Evolutionary conservation across 2,888 invertebrate genomes (phyloP).

Genomic region (Aphidius colemani): DNA sequence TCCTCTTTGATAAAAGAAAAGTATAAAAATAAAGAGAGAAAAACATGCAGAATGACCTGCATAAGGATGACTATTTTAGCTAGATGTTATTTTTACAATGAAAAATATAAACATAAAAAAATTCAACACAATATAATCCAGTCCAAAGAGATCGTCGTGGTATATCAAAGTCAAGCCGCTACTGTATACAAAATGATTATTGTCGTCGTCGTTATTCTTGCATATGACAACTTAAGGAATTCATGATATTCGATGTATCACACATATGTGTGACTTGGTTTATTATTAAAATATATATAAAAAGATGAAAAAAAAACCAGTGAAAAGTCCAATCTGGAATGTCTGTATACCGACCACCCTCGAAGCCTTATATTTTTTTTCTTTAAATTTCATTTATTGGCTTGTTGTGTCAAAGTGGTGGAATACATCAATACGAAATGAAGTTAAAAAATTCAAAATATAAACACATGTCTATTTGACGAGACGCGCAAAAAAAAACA

Average conservation of each 20-base stretch:
- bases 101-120: no score
- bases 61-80: no score
- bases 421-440: no score
- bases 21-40: conserved; percentile 8
- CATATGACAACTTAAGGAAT: conserved; percentile 5
- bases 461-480: conserved; percentile 2
- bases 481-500: neutral
- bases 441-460: neutral
- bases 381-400: neutral
- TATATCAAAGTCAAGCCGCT: conserved; percentile 15
- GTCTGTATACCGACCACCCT: neutral
- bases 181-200: conserved; percentile 14
- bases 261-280: no score
- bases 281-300: conserved; percentile 8
- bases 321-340: conserved; percentile 7
- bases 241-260: neutral
- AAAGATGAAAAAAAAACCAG: neutral
- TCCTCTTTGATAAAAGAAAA: neutral
- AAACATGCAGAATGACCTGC: no score
- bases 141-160: neutral
- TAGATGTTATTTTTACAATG: no score
- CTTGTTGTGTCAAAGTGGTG: neutral
- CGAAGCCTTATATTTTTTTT: conserved; percentile 4
- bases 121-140: no score
- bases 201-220: conserved; percentile 8